phyloP scores from a whole-genome alignment of 2,888 invertebrate species.

The Tetrapedia diversipes region DNA sequence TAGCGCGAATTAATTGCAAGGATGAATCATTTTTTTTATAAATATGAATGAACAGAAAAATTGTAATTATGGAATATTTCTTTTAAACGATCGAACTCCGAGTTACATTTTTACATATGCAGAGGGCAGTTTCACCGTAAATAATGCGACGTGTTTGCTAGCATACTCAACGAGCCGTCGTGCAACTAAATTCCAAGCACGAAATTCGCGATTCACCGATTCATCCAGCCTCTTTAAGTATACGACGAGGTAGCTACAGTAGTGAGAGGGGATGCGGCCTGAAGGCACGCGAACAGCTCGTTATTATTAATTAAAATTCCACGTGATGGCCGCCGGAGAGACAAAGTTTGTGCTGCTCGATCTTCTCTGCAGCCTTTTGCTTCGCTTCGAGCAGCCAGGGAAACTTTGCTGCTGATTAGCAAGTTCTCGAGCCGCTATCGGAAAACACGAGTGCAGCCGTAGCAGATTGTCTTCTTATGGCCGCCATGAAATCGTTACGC shows the following conservation, averaged over 20 bases:
- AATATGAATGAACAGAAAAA: no score
- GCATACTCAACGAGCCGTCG: slow-evolving; percentile 1
- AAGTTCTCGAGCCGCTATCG: slow-evolving; percentile 9
- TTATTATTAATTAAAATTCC: slow-evolving; percentile 40
- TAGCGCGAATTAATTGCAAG: no score
- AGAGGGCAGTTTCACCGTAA: no score
- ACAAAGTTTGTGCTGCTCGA: slow-evolving; percentile 15
- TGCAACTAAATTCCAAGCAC: slow-evolving; percentile 1
- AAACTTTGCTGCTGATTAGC: slow-evolving; percentile 27
- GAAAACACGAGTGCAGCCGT: neutral
- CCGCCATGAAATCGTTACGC: no score
- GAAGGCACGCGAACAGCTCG: slow-evolving; percentile 15
- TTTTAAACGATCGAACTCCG: no score
- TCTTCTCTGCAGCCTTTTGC: slow-evolving; percentile 1
- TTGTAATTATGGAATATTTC: no score
- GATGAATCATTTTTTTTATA: no score
- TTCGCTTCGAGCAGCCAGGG: neutral
- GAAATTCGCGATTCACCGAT: slow-evolving; percentile 16
- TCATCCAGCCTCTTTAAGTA: slow-evolving; percentile 3
- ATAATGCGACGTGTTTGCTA: neutral
- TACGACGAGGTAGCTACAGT: slow-evolving; percentile 11
- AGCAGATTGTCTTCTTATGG: no score
- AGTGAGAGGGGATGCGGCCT: slow-evolving; percentile 1
- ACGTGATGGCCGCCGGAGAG: neutral
- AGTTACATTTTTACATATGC: no score